Percentiles rank a stretch among this genome's conserved stretches.
Conservation (phyloP, 2,113 vertebrate genomes). For the Callopanchax toddi region DNA sequence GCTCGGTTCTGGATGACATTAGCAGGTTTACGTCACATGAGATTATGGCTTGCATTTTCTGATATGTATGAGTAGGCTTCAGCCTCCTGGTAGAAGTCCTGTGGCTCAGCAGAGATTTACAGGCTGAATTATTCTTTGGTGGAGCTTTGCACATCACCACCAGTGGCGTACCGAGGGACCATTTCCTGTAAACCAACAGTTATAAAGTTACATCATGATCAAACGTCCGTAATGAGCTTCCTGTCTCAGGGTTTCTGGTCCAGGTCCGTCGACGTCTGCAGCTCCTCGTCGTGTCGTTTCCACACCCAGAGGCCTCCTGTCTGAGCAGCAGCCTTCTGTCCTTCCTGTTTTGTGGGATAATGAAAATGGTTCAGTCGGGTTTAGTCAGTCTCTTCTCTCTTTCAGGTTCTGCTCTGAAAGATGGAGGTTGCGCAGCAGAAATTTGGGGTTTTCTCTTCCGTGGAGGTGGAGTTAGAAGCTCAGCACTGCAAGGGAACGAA, state of each 20-base stretch:
- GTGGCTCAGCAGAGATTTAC: conserved; percentile 28
- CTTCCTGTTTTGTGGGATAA: conserved; percentile 25
- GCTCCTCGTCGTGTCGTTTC: conserved; percentile 9
- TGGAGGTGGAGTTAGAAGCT: conserved; percentile 74
- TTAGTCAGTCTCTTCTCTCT: conserved; percentile 31
- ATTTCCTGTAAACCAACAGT: no score
- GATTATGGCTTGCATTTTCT: conserved; percentile 58
- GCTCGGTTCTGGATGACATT: no score
- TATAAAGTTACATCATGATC: no score
- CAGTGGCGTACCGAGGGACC: no score
- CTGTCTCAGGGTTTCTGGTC: no score
- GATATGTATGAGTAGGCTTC: conserved; percentile 62
- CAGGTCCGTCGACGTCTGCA: no score
- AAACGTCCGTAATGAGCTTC: no score
- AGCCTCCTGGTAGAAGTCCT: conserved; percentile 32
- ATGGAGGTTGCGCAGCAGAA: conserved; percentile 49
- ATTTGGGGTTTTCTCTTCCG: conserved; percentile 57
- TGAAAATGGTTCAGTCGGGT: conserved; percentile 8
- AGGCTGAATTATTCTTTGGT: conserved; percentile 4
- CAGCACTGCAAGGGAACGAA: conserved; percentile 73
- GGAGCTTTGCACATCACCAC: not conserved
- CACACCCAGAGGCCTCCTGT: conserved; percentile 2
- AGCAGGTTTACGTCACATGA: conserved; percentile 4
- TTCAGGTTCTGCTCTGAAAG: conserved; percentile 38
- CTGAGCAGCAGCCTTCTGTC: conserved; percentile 11